Evolutionary conservation across 2,113 vertebrate genomes (phyloP), one percentile per base, ranked within the genome.

Genomic region (Mirza zaza): DNA sequence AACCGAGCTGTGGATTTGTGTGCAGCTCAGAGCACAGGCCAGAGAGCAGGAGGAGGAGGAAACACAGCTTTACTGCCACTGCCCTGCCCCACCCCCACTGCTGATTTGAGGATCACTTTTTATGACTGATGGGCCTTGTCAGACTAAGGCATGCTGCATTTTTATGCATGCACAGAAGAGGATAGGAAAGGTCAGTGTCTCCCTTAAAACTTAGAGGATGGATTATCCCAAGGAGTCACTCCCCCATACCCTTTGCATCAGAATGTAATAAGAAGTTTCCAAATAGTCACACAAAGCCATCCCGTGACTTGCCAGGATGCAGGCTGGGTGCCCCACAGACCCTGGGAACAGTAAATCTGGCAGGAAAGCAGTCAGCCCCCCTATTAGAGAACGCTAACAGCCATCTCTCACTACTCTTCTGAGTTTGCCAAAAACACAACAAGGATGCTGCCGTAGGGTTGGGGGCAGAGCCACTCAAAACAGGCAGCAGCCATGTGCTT

Each of bases 381-480:
- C 97, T 97, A 76, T 97, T 93, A 97, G 92, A 97, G 92, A 97
- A 97, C 79, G 61, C 96, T 93, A 95, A 75, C 71, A 79, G 97
- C 97, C 96, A 94, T 96, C 87, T 97, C 93, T 97, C 97, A 92
- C 97, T 97, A 96, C 97, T 96, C 97, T 96, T 97, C 96, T 97
- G 97, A 97, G 97, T 70, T 97, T 86, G 93, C 96, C 97, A 83
- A 90, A 86, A 96, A 91, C 96, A 76, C 94, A 52, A 2, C 91
- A 96, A 95, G 15, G 97, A 97, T 36, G 96, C 95, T 97, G 96
- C 97, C 96, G 85, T 96, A 84, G 63, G 96, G 90, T 77, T 36
- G 34, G 98, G 97, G 98, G 95, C 84, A 45, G 90, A 98, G 97
- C 98, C 97, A 98, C 95, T 96, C 95, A 98, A 97, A 97, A 98